These are phyloP conservation scores for Vespertilio murinus DNA, from an alignment of 2,797 vertebrate genomes.

Conservation along the genomic window DNA sequence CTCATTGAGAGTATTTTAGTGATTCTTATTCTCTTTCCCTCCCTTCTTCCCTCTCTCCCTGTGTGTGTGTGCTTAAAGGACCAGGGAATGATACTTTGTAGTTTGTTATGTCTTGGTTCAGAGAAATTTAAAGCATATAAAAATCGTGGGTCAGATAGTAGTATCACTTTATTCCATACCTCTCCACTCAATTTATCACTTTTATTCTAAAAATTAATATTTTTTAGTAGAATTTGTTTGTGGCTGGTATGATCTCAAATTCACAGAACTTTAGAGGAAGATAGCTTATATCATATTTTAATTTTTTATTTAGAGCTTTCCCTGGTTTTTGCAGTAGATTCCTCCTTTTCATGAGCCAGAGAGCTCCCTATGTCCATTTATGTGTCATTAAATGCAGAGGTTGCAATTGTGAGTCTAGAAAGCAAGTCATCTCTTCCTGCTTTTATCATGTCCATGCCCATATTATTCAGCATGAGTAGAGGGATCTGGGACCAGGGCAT, in stretches of 20 bases:
- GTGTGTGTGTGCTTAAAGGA: neutral
- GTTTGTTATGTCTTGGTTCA: conserved; percentile 18
- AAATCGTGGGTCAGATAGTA: neutral
- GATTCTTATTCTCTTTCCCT: neutral
- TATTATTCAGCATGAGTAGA: neutral
- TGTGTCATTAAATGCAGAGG: neutral
- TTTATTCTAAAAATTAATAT: neutral
- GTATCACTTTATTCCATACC: neutral
- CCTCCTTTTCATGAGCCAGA: neutral
- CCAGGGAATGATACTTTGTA: neutral
- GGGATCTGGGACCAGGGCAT: neutral
- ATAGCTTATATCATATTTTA: neutral
- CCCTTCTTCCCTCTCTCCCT: too few species aligned
- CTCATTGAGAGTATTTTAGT: conserved; percentile 59
- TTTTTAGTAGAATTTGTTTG: neutral
- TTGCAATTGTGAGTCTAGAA: neutral
- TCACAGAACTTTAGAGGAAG: conserved; percentile 28
- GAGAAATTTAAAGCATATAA: conserved; percentile 37
- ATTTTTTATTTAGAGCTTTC: neutral
- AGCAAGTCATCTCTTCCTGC: neutral
- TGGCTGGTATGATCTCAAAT: neutral
- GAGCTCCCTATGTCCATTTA: neutral
- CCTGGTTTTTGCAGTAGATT: neutral
- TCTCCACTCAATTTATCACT: neutral
- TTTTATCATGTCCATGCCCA: neutral